phyloP scores from a whole-genome alignment of 1,140 invertebrate species.

The Achroia grisella region DNA sequence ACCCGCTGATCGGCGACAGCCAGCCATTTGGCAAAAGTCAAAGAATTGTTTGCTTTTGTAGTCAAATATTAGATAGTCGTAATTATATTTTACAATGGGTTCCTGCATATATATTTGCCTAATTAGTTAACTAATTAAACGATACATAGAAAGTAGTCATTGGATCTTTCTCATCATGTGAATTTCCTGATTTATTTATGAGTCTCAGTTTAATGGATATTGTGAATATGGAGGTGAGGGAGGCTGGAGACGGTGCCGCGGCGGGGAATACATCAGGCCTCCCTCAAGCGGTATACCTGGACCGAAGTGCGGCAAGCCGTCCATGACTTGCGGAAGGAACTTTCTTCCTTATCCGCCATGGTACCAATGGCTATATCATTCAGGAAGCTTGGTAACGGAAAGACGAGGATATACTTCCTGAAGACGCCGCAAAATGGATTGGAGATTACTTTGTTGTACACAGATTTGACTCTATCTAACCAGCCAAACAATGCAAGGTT shows the following conservation, averaged over 20 bases:
- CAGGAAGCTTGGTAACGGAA: slow-evolving; percentile 82
- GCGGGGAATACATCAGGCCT: slow-evolving; percentile 42
- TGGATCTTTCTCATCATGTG: slow-evolving; percentile 36
- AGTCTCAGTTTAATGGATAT: slow-evolving; percentile 40
- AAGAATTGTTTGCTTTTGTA: slow-evolving; percentile 13
- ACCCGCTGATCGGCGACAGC: no score
- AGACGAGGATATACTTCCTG: slow-evolving; percentile 91
- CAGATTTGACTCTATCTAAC: slow-evolving; percentile 79
- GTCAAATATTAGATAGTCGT: slow-evolving; percentile 41
- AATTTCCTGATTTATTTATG: slow-evolving; percentile 24
- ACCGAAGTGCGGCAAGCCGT: slow-evolving; percentile 86
- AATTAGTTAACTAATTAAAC: slow-evolving; percentile 38
- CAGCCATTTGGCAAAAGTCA: slow-evolving; percentile 31
- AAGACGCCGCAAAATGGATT: slow-evolving; percentile 87
- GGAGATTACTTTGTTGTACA: slow-evolving; percentile 91
- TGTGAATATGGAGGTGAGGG: slow-evolving; percentile 58
- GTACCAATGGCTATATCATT: slow-evolving; percentile 88
- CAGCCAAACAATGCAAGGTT: slow-evolving; percentile 47
- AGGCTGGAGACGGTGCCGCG: slow-evolving; percentile 57
- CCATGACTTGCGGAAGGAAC: slow-evolving; percentile 84
- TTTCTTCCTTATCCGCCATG: slow-evolving; percentile 84
- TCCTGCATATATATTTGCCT: slow-evolving; percentile 32
- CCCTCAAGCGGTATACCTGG: slow-evolving; percentile 78
- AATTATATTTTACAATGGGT: slow-evolving; percentile 42
- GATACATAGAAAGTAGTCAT: slow-evolving; percentile 18